Evolutionary conservation across 2,113 vertebrate species (phyloP).

Genomic region (Neodon shergylaensis): DNA sequence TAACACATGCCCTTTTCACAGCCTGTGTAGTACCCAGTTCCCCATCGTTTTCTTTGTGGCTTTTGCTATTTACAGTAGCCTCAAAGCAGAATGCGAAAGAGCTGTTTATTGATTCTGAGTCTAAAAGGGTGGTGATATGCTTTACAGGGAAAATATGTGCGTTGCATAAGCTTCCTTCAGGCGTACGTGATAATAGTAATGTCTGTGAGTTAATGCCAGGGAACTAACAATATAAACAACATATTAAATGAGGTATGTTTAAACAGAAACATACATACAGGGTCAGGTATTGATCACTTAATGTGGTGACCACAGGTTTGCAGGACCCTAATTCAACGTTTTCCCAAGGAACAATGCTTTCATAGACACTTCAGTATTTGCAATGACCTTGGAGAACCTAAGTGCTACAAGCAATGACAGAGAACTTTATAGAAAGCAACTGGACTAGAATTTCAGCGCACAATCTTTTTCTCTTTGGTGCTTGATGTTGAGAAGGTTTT

Average conservation of each 20-base stretch:
- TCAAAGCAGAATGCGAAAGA: not conserved
- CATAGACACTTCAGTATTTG: not conserved
- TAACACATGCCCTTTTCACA: not conserved
- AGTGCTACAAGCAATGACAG: not conserved
- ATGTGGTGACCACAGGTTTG: not conserved
- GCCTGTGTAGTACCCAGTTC: not conserved
- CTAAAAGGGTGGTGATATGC: not conserved
- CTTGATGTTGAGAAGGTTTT: not conserved
- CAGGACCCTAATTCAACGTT: not conserved
- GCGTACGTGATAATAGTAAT: not conserved
- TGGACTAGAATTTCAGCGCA: not conserved
- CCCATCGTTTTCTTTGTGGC: not conserved
- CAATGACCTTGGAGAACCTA: not conserved
- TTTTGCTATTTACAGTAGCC: not conserved
- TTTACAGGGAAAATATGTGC: not conserved
- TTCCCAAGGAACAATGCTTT: not conserved
- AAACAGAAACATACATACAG: constrained; percentile 22
- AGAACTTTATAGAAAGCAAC: not conserved
- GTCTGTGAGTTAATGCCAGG: not conserved
- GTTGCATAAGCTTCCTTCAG: not conserved
- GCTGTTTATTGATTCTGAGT: constrained; percentile 10
- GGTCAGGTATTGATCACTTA: not conserved
- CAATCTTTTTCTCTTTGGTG: constrained; percentile 35
- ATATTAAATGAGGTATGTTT: constrained; percentile 1
- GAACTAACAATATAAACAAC: not conserved